These are phyloP conservation scores for Caenorhabditis auriculariae DNA, from an alignment of 2,888 invertebrate genomes.

Conservation along the genomic window DNA sequence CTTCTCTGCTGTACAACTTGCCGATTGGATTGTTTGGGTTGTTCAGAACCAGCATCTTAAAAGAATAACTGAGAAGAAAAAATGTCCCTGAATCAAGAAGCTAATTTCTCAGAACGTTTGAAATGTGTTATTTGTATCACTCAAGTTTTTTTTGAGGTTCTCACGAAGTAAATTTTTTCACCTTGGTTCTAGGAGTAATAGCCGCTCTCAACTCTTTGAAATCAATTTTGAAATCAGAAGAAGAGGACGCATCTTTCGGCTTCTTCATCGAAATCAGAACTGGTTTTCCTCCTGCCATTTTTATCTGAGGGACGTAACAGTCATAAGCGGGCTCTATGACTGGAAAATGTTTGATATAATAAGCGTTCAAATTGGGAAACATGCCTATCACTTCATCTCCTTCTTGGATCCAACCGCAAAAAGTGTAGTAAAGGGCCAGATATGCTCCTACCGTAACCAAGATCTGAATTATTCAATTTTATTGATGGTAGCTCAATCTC, in stretches of 20 bases:
- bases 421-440: conserved; percentile 83
- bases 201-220: conserved; percentile 77
- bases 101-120: too few relatives aligned
- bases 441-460: conserved; percentile 90
- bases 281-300: conserved; percentile 81
- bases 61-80: not conserved
- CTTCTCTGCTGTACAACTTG: conserved; percentile 71
- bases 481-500: conserved; percentile 2
- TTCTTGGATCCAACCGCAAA: conserved; percentile 82
- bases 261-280: conserved; percentile 84
- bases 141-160: not conserved
- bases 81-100: too few relatives aligned
- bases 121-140: not conserved
- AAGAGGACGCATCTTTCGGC: conserved; percentile 28
- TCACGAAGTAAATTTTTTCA: too few relatives aligned
- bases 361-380: conserved; percentile 1
- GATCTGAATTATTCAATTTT: conserved; percentile 63
- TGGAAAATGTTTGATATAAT: conserved; percentile 16
- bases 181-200: conserved; percentile 84
- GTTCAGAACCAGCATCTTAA: conserved; percentile 82
- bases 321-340: conserved; percentile 97
- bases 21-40: conserved; percentile 97
- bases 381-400: conserved; percentile 70
- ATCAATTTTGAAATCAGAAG: conserved; percentile 82
- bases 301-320: conserved; percentile 93